phyloP scores from a whole-genome alignment of 1,140 invertebrate genomes.

The Temnothorax longispinosus region DNA sequence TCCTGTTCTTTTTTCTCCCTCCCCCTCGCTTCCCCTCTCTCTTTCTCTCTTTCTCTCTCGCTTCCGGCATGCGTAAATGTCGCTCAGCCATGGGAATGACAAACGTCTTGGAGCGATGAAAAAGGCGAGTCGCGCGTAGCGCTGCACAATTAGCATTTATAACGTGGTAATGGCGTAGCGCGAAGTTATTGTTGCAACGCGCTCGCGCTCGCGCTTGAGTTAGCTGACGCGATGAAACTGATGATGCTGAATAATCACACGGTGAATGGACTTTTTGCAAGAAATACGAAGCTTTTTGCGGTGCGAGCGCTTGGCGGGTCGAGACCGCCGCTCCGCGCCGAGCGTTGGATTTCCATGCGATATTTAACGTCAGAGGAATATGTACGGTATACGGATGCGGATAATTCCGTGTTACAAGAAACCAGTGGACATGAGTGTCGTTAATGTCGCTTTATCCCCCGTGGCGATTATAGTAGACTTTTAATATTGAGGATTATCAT shows the following conservation, averaged over 20 bases:
- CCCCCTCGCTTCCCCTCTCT: background rate
- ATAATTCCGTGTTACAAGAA: background rate
- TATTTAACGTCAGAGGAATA: conserved; percentile 21
- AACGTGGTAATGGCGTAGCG: conserved; percentile 53
- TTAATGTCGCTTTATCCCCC: background rate
- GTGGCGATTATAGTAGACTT: background rate
- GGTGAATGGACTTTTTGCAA: conserved; percentile 46
- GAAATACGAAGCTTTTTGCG: conserved; percentile 19
- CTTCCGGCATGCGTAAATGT: conserved; percentile 48
- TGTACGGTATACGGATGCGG: background rate
- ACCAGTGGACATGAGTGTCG: background rate
- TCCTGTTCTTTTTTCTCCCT: background rate
- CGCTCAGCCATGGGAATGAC: conserved; percentile 25
- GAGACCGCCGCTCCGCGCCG: background rate
- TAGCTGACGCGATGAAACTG: conserved; percentile 52
- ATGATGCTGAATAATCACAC: conserved; percentile 57
- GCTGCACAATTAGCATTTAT: conserved; percentile 70
- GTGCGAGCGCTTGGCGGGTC: background rate
- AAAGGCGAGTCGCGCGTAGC: conserved; percentile 35
- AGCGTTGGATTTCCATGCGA: conserved; percentile 5
- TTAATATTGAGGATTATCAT: background rate
- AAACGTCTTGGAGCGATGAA: conserved; percentile 44
- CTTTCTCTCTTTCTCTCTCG: background rate
- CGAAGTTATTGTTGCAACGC: conserved; percentile 53
- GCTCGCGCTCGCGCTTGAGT: conserved; percentile 11